Evolutionary conservation across 2,888 invertebrate species (phyloP), one percentile per base, ranked within the genome.

Genomic region (Electrophaes corylata): DNA sequence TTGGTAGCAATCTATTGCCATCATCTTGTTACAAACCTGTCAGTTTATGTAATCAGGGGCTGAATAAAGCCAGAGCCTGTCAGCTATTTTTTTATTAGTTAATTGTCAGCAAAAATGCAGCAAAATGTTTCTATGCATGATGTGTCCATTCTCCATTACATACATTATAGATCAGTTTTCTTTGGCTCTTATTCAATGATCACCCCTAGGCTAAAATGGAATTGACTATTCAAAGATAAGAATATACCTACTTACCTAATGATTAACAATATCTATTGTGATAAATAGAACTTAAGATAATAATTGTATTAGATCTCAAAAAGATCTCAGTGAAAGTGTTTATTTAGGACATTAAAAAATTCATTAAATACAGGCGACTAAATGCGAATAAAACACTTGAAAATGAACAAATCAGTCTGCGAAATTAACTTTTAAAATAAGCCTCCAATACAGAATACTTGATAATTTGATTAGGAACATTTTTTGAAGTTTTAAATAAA

Each of bases 401-500:
- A 16, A 16, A 37, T 39, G 39, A 6, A 10, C 26, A 35, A 35
- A 14, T 37, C 16, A 35, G 14, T 35, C 5, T 14, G 14, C 12
- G 14, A n/a, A 35, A 35, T 14, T 31, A 31, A 3, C n/a, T 31
- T 11, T 11, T n/a, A 11, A 14, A 16, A 31, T 31, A n/a, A 37
- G 37, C 37, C 16, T 37, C 37, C 16, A 37, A 11, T 12, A 35
- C n/a, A 37, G 16, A 37, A 37, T 37, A 16, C 37, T 37, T 31
- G 31, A 2, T 31, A 31, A 31, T 37, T 37, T 8, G 37, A 37
- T 16, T 37, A 37, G 19, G 40, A 20, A 40, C 19, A 40, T 20
- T 31, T 29, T 46, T 46, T 37, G 16, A 20, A 14, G 19, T 50
- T 40, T 40, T 51, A 18, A 18, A 18, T 37, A 10, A 29, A 29